Evolutionary conservation across 2,113 vertebrate species (phyloP).

Genomic region (Cyprinodon variegatus): DNA sequence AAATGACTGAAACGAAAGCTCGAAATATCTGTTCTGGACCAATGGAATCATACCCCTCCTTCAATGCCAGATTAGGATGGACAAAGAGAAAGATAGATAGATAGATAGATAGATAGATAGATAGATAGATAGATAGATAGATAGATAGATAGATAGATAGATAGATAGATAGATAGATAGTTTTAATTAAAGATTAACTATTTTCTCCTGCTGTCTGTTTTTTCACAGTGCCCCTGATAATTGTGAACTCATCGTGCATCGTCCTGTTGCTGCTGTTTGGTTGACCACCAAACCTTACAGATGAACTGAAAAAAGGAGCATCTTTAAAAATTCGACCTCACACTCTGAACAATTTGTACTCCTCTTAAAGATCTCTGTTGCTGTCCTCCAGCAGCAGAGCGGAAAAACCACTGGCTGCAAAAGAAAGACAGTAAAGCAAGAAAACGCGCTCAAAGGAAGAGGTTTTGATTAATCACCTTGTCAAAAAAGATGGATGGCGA

Average conservation of each 20-base stretch:
- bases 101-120: background rate
- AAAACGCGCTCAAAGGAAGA: slow-evolving; percentile 7
- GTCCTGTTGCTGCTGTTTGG: slow-evolving; percentile 92
- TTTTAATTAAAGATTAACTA: background rate
- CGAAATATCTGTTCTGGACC: background rate
- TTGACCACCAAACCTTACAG: slow-evolving; percentile 60
- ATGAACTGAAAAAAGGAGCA: slow-evolving; percentile 4
- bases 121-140: background rate
- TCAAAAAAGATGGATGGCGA: background rate
- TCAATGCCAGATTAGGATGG: background rate
- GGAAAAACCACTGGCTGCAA: background rate
- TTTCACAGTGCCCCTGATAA: slow-evolving; percentile 90
- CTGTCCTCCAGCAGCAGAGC: background rate
- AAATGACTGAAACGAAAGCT: slow-evolving; percentile 28
- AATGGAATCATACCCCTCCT: background rate
- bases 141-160: slow-evolving; percentile 2
- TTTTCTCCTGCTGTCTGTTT: background rate
- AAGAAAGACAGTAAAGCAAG: background rate
- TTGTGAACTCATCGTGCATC: slow-evolving; percentile 89
- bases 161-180: slow-evolving; percentile 15
- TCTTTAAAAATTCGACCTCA: background rate
- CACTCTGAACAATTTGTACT: background rate
- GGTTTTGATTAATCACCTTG: background rate
- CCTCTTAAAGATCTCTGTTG: slow-evolving; percentile 10
- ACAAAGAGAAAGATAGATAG: background rate